Evolutionary conservation across 1,140 invertebrate species (phyloP).

Genomic region (Leucophenga varia): DNA sequence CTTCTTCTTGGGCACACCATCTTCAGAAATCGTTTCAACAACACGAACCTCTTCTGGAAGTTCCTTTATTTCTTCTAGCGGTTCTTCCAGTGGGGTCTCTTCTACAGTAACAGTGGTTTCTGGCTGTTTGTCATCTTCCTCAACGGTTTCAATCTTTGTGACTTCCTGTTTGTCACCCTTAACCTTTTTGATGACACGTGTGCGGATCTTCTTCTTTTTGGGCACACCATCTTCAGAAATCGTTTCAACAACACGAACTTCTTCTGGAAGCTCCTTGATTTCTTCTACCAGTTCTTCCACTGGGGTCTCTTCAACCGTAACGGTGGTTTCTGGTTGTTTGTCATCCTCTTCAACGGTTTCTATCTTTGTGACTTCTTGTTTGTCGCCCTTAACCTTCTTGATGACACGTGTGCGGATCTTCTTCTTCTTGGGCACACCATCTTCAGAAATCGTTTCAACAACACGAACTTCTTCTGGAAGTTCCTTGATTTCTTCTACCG

Average conservation of each 20-base stretch:
- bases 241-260: constrained; percentile 13
- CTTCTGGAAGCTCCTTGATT: constrained; percentile 15
- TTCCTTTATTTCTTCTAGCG: constrained; percentile 6
- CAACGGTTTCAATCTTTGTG: constrained; percentile 51
- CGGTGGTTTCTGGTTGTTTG: constrained; percentile 31
- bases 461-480: constrained; percentile 45
- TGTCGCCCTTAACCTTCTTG: constrained; percentile 22
- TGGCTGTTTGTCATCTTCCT: constrained; percentile 49
- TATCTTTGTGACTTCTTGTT: constrained; percentile 31
- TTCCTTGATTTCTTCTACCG: constrained; percentile 16
- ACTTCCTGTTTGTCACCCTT: constrained; percentile 43
- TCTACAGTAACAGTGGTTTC: constrained; percentile 37
- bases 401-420: constrained; percentile 23
- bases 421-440: constrained; percentile 22
- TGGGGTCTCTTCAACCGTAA: constrained; percentile 24
- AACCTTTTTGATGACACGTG: constrained; percentile 37
- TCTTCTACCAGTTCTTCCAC: constrained; percentile 23
- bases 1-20: constrained; percentile 33
- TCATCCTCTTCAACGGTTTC: constrained; percentile 39
- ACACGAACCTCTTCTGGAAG: constrained; percentile 14
- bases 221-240: constrained; percentile 17
- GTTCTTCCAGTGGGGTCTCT: constrained; percentile 10
- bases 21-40: constrained; percentile 12
- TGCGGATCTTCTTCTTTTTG: constrained; percentile 23
- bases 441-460: constrained; percentile 38